A percentile compares a stretch with the other conserved stretches of the same genome.
These are phyloP conservation scores for Nasonia giraulti DNA, from an alignment of 1,140 invertebrate genomes.

Conservation along the genomic window DNA sequence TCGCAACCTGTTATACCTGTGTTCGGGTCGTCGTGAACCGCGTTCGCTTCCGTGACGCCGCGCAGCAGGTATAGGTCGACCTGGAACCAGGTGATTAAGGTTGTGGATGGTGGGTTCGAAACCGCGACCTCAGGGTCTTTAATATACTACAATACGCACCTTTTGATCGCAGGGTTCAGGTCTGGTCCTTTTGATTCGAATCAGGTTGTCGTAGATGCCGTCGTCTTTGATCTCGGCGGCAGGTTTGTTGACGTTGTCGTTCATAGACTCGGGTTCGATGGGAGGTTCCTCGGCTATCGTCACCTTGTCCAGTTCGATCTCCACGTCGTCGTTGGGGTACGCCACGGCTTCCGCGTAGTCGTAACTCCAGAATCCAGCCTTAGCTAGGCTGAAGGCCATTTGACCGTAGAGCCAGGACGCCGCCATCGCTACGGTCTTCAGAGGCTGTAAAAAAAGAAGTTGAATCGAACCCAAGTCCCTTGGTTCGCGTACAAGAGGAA, in stretches of 20 bases:
- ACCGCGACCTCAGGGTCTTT: neutral
- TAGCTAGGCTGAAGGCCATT: slow-evolving; percentile 71
- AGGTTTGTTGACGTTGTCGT: slow-evolving; percentile 68
- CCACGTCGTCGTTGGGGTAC: slow-evolving; percentile 63
- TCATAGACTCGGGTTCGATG: slow-evolving; percentile 55
- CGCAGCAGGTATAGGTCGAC: slow-evolving; percentile 69
- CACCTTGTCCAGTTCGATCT: slow-evolving; percentile 59
- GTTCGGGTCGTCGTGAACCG: slow-evolving; percentile 62
- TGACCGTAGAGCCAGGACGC: slow-evolving; percentile 73
- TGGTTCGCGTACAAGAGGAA: no score
- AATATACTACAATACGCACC: slow-evolving; percentile 62
- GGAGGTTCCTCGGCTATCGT: slow-evolving; percentile 67
- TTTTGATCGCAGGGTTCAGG: slow-evolving; percentile 87
- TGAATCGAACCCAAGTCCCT: neutral
- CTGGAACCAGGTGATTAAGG: slow-evolving; percentile 51
- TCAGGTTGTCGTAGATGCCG: slow-evolving; percentile 76
- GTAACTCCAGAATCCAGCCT: slow-evolving; percentile 67
- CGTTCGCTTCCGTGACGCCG: slow-evolving; percentile 60
- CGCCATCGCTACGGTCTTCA: slow-evolving; percentile 66
- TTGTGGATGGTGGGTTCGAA: neutral
- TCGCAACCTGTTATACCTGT: slow-evolving; percentile 65
- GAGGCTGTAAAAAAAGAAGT: slow-evolving; percentile 65
- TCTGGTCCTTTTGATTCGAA: slow-evolving; percentile 84
- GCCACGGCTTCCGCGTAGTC: slow-evolving; percentile 67
- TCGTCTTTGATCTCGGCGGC: slow-evolving; percentile 72